These are phyloP conservation scores for Pristionchus exspectatus DNA, from an alignment of 2,888 invertebrate species.

Conservation along the genomic window DNA sequence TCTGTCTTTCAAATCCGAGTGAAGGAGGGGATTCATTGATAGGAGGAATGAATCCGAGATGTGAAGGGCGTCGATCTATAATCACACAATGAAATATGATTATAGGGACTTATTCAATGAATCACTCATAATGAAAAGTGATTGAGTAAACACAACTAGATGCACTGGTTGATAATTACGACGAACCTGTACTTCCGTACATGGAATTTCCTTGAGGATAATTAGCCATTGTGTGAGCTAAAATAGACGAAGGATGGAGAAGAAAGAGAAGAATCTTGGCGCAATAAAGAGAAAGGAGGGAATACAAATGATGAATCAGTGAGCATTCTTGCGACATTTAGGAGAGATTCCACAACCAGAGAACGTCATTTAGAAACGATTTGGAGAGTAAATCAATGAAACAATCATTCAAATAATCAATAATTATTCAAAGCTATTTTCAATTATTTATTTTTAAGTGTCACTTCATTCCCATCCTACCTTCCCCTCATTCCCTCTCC, in stretches of 20 bases:
- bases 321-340: neutral
- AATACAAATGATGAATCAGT: conserved; percentile 20
- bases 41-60: conserved; percentile 1
- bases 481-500: neutral
- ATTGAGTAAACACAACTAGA: neutral
- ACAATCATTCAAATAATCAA: neutral
- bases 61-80: neutral
- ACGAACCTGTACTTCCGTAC: neutral
- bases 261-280: neutral
- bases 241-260: neutral
- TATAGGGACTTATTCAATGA: no score
- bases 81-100: neutral
- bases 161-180: neutral
- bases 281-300: conserved; percentile 8
- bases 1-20: neutral
- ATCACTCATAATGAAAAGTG: neutral
- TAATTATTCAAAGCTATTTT: neutral
- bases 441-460: neutral
- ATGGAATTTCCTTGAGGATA: neutral
- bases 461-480: neutral
- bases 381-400: neutral
- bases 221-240: neutral
- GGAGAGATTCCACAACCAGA: neutral
- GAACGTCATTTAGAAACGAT: neutral
- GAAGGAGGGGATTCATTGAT: neutral